A percentile compares a stretch with the other conserved stretches of the same genome.
Evolutionary conservation across 1,140 invertebrate genomes (phyloP).

Genomic region (Orchesella cincta): DNA sequence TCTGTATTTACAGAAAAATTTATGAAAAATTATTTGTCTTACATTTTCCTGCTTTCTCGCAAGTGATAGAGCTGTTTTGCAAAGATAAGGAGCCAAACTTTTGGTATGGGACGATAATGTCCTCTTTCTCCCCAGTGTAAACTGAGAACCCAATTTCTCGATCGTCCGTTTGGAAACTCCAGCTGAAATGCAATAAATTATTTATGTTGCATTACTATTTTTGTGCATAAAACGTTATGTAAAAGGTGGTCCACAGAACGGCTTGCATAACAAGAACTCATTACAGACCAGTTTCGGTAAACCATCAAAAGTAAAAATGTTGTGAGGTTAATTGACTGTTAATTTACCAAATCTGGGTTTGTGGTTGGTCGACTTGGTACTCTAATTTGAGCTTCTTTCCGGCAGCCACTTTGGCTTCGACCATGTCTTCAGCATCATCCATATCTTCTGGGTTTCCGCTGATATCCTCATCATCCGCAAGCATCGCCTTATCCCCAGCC

Average conservation of each 20-base stretch:
- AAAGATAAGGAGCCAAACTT: conserved; percentile 42
- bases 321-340: no score
- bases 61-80: conserved; percentile 42
- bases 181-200: no score
- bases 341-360: conserved; percentile 45
- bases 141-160: conserved; percentile 47
- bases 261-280: no score
- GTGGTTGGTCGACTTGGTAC: conserved; percentile 41
- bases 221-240: no score
- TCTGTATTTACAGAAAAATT: no score
- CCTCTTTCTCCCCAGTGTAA: conserved; percentile 44
- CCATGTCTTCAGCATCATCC: conserved; percentile 46
- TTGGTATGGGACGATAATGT: conserved; percentile 43
- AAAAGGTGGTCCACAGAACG: no score
- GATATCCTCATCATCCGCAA: conserved; percentile 39
- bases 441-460: conserved; percentile 46
- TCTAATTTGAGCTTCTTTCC: conserved; percentile 49
- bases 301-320: neutral
- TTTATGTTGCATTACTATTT: no score
- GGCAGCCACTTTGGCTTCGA: conserved; percentile 43
- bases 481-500: conserved; percentile 8
- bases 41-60: conserved; percentile 47
- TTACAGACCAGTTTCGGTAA: no score
- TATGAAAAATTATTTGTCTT: neutral
- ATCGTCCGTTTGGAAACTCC: conserved; percentile 48